phyloP scores from a whole-genome alignment of 1,140 invertebrate species.

The Choristoneura fumiferana region DNA sequence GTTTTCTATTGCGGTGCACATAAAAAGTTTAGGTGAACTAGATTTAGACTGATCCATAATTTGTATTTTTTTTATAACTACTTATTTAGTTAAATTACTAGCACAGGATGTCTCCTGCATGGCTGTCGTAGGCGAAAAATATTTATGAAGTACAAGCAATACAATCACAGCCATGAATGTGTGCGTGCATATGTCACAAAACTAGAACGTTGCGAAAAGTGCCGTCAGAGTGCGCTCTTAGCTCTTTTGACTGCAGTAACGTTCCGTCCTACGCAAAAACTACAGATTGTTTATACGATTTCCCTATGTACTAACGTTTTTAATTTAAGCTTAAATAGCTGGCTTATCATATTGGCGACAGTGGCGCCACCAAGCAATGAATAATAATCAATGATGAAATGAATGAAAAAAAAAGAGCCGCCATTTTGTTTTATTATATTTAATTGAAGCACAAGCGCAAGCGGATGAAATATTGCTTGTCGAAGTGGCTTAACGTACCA shows the following conservation, averaged over 20 bases:
- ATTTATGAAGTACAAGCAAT: constrained; percentile 66
- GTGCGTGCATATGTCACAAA: constrained; percentile 47
- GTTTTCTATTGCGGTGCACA: constrained; percentile 85
- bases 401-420: too few relatives aligned
- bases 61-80: constrained; percentile 66
- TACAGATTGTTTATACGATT: neutral
- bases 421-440: neutral
- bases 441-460: too few relatives aligned
- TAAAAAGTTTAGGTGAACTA: constrained; percentile 79
- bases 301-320: neutral
- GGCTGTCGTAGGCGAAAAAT: constrained; percentile 79
- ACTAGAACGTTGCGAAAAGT: constrained; percentile 24
- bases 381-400: neutral
- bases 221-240: constrained; percentile 33
- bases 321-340: neutral
- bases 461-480: too few relatives aligned
- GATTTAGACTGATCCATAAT: constrained; percentile 81
- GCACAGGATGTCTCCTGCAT: constrained; percentile 77
- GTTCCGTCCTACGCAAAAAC: constrained; percentile 15
- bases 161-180: constrained; percentile 52
- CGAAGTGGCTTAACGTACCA: too few relatives aligned
- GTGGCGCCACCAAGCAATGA: neutral
- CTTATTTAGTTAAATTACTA: constrained; percentile 72
- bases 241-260: constrained; percentile 3
- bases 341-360: neutral